Evolutionary conservation across 53 echinoderm and acorn worm genomes (phyloP).

Genomic region (Apostichopus leukothele): DNA sequence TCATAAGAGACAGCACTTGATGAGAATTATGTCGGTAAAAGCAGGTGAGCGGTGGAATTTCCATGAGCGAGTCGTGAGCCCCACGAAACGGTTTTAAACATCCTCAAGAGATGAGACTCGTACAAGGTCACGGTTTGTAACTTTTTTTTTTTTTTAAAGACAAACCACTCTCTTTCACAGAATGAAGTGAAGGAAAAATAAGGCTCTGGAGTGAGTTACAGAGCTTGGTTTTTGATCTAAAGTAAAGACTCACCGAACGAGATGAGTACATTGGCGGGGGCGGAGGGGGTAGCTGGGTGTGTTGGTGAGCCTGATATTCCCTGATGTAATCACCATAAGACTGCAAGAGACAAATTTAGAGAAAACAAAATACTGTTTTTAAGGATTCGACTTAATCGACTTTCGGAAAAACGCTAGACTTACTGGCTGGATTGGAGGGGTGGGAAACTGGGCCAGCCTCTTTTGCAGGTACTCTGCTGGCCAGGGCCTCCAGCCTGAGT

Average conservation of each 20-base stretch:
- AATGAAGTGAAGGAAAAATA: not conserved
- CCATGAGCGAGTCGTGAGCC: too few species aligned
- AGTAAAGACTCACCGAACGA: constrained; percentile 17
- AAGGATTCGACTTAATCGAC: not conserved
- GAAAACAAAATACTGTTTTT: not conserved
- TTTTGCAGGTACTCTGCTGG: constrained; percentile 13
- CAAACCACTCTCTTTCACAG: not conserved
- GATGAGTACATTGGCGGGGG: constrained; percentile 29
- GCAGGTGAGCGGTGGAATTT: too few species aligned
- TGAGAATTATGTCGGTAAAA: too few species aligned
- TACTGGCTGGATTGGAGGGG: constrained; percentile 22
- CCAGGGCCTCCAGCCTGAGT: constrained; percentile 17
- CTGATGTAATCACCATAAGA: constrained; percentile 87
- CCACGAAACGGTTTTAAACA: too few species aligned
- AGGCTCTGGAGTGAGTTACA: not conserved
- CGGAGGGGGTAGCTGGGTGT: constrained; percentile 64
- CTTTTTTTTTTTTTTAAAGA: not conserved
- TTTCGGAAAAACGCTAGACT: constrained; percentile 7
- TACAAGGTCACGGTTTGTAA: too few species aligned
- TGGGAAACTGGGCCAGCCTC: constrained; percentile 25
- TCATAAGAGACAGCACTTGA: too few species aligned
- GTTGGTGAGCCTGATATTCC: constrained; percentile 69
- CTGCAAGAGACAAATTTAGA: constrained; percentile 52
- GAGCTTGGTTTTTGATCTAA: not conserved
- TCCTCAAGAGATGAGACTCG: too few species aligned